Conservation (phyloP, 2,113 vertebrate genomes). For the Dasyurus viverrinus region DNA sequence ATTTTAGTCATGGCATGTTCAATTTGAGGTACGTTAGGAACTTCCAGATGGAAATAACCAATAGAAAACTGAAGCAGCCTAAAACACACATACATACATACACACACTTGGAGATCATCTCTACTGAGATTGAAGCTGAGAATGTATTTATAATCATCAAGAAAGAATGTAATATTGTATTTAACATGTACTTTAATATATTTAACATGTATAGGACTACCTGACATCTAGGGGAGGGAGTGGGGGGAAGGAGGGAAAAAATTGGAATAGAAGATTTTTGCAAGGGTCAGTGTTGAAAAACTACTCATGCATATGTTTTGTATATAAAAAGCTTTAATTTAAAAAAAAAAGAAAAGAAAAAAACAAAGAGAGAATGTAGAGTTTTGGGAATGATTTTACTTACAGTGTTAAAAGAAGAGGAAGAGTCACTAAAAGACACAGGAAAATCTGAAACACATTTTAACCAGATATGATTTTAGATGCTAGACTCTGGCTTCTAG, state of each 20-base stretch:
- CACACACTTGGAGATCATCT: background rate
- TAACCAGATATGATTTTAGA: background rate
- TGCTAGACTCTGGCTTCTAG: too few relatives aligned
- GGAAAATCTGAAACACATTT: background rate
- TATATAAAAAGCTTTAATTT: too few relatives aligned
- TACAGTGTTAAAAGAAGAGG: background rate
- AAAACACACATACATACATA: background rate
- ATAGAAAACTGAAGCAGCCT: background rate
- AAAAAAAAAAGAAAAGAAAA: too few relatives aligned
- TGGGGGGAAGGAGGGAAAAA: too few relatives aligned
- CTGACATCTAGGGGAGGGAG: too few relatives aligned
- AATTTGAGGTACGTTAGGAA: background rate
- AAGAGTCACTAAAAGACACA: background rate
- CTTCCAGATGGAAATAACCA: background rate
- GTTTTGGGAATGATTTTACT: background rate
- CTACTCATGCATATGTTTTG: too few relatives aligned
- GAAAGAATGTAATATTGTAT: background rate
- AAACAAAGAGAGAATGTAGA: background rate
- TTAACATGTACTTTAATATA: too few relatives aligned
- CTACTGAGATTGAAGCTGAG: background rate
- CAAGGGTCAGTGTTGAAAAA: too few relatives aligned
- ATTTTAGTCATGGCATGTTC: background rate
- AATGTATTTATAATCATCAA: background rate
- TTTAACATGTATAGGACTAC: too few relatives aligned
- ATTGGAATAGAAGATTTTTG: too few relatives aligned